Percentiles rank a stretch among this genome's conserved stretches.
phyloP scores from a whole-genome alignment of 1,140 invertebrate species.

The Drosophila dunni region DNA sequence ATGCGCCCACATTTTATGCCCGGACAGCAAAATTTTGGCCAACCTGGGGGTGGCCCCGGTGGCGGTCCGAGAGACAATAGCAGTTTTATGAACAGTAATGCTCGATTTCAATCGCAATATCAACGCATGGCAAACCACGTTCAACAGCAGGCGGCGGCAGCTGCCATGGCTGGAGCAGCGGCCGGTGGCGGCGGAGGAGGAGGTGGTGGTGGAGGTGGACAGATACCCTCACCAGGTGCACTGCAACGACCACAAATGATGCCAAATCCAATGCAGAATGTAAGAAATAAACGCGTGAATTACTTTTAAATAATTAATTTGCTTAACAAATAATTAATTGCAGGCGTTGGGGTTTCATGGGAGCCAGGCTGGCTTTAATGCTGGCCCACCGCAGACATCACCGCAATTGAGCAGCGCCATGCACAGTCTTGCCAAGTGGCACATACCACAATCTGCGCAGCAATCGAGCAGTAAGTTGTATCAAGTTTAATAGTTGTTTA shows the following conservation, averaged over 20 bases:
- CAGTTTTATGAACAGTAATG: slow-evolving; percentile 78
- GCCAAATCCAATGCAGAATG: slow-evolving; percentile 84
- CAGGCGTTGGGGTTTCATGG: slow-evolving; percentile 84
- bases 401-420: slow-evolving; percentile 71
- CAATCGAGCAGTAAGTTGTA: slow-evolving; percentile 82
- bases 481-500: neutral
- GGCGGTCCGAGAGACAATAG: slow-evolving; percentile 69
- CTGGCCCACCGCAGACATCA: slow-evolving; percentile 77
- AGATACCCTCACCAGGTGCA: slow-evolving; percentile 77
- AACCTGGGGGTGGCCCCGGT: slow-evolving; percentile 74
- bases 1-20: slow-evolving; percentile 83
- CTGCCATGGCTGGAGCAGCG: slow-evolving; percentile 69
- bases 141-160: slow-evolving; percentile 76
- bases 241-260: slow-evolving; percentile 79
- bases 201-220: slow-evolving; percentile 60
- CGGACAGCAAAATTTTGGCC: slow-evolving; percentile 78
- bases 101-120: slow-evolving; percentile 79
- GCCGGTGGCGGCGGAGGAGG: slow-evolving; percentile 51
- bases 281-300: slow-evolving; percentile 32
- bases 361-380: slow-evolving; percentile 82
- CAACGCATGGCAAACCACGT: slow-evolving; percentile 83
- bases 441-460: slow-evolving; percentile 87
- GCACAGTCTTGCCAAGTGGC: slow-evolving; percentile 87
- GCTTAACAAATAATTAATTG: neutral
- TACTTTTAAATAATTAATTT: neutral